Conservation (phyloP, 2,113 vertebrate species). For the Barbus barbus region DNA sequence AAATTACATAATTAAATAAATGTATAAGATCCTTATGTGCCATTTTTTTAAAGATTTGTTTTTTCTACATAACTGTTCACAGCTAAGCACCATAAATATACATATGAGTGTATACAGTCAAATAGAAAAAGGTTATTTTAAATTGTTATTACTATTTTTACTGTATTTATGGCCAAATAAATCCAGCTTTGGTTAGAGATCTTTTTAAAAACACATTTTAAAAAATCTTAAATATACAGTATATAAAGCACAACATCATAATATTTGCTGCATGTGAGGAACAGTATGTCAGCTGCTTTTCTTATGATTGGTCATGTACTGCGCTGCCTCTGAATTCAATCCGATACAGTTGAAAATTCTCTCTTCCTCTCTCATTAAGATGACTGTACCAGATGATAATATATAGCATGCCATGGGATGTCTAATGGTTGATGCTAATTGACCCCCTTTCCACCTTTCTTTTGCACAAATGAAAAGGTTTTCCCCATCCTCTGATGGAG, state of each 20-base stretch:
- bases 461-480: constrained; percentile 79
- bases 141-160: no score
- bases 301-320: constrained; percentile 65
- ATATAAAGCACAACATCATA: background rate
- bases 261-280: constrained; percentile 49
- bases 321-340: constrained; percentile 63
- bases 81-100: no score
- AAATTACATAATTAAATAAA: constrained; percentile 25
- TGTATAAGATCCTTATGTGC: background rate
- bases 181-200: no score
- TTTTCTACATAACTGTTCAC: background rate
- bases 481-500: constrained; percentile 73
- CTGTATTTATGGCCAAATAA: no score
- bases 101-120: no score
- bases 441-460: constrained; percentile 75
- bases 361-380: constrained; percentile 75
- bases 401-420: constrained; percentile 77
- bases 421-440: constrained; percentile 83
- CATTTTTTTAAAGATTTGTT: background rate
- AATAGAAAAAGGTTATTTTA: no score
- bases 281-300: constrained; percentile 56
- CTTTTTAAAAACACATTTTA: no score
- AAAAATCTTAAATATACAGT: no score
- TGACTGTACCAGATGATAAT: constrained; percentile 74
- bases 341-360: constrained; percentile 68